These are phyloP conservation scores for Lates japonicus DNA, from an alignment of 2,797 vertebrate species.

Conservation along the genomic window DNA sequence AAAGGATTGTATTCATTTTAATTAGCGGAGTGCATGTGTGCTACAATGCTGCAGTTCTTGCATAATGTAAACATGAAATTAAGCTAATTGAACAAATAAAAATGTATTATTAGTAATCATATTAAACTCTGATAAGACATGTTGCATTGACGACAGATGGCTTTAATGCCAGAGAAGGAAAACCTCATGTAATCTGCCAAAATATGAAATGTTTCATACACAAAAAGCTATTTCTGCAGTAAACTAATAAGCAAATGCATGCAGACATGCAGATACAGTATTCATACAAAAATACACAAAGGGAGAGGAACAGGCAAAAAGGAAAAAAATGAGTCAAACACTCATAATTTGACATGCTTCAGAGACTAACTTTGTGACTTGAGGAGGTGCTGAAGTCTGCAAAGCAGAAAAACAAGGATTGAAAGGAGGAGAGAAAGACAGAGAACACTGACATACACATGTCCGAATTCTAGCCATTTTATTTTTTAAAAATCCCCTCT, in stretches of 20 bases:
- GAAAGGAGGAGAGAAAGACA: constrained; percentile 49
- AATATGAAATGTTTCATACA: not conserved
- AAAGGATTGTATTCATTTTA: constrained; percentile 3
- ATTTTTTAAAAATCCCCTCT: constrained; percentile 52
- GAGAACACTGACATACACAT: constrained; percentile 5
- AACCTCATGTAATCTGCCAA: not conserved
- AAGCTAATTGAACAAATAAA: not conserved
- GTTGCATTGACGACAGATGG: no score
- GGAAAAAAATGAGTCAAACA: constrained; percentile 11
- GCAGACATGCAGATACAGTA: constrained; percentile 10
- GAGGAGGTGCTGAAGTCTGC: constrained; percentile 68
- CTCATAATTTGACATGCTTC: constrained; percentile 58
- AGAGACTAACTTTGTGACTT: constrained; percentile 82
- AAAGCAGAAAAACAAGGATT: constrained; percentile 60
- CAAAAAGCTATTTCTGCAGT: not conserved
- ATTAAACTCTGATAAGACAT: not conserved
- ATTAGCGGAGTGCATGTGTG: constrained; percentile 9
- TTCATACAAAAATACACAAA: constrained; percentile 9
- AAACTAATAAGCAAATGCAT: constrained; percentile 33
- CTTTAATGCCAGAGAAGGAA: not conserved
- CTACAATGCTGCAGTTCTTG: not conserved
- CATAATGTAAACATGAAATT: constrained; percentile 16
- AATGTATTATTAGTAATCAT: not conserved
- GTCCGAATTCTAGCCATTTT: not conserved
- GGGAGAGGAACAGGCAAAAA: constrained; percentile 8